Evolutionary conservation across 2,113 vertebrate species (phyloP).

Genomic region (Melierax canorus): DNA sequence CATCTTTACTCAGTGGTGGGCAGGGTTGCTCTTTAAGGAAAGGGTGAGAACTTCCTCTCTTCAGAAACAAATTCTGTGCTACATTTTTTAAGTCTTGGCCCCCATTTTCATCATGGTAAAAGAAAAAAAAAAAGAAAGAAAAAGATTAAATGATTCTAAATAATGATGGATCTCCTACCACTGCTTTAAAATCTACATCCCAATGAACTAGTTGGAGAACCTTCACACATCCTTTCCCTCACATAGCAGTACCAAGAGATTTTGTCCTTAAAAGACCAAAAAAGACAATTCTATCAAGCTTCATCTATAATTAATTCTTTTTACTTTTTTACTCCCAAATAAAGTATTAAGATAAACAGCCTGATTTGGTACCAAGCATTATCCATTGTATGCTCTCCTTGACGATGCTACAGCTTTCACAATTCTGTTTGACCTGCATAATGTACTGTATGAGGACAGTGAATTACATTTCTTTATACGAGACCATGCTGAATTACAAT

Average conservation of each 20-base stretch:
- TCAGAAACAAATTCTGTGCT: not conserved
- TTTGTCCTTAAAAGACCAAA: not conserved
- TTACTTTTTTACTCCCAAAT: not conserved
- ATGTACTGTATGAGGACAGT: not conserved
- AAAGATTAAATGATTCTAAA: not conserved
- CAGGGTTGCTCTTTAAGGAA: not conserved
- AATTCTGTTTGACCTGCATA: constrained; percentile 4
- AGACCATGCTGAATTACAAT: constrained; percentile 23
- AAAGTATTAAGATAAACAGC: constrained; percentile 18
- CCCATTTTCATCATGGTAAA: not conserved
- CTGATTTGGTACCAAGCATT: not conserved
- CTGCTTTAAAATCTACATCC: not conserved
- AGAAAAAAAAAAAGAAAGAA: not conserved
- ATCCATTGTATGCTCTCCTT: not conserved
- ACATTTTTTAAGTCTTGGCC: not conserved
- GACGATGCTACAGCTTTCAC: not conserved
- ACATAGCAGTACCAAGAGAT: not conserved
- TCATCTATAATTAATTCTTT: not conserved
- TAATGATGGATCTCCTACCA: not conserved
- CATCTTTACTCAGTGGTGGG: not conserved
- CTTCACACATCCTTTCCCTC: not conserved
- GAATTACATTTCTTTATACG: not conserved
- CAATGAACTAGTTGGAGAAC: not conserved
- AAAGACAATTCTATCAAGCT: not conserved
- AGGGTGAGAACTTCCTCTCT: not conserved